Conservation (phyloP, 2,113 vertebrate genomes). For the Greenwoodochromis staneri region DNA sequence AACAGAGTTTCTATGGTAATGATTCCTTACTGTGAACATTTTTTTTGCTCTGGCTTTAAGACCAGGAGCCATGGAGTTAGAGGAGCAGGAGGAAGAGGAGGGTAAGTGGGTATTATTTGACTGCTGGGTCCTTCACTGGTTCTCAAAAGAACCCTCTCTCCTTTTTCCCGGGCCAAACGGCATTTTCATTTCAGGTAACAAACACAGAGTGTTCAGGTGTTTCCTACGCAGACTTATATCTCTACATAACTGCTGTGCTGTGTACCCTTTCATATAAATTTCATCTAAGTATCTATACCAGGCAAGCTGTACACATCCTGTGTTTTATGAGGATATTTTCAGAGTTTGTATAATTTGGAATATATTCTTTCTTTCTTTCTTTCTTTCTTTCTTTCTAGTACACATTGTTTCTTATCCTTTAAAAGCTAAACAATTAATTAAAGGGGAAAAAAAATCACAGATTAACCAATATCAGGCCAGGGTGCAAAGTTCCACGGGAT, state of each 20-base stretch:
- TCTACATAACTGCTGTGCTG: background rate
- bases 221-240: background rate
- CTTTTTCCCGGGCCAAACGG: background rate
- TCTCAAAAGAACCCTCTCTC: background rate
- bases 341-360: background rate
- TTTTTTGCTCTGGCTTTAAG: constrained; percentile 28
- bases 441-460: background rate
- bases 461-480: background rate
- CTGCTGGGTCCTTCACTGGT: background rate
- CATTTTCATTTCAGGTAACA: background rate
- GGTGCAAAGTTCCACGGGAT: background rate
- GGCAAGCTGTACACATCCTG: background rate
- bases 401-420: background rate
- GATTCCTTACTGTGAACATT: constrained; percentile 53
- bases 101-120: background rate
- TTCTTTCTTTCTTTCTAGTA: background rate
- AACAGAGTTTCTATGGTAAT: constrained; percentile 75
- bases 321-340: background rate
- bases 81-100: constrained; percentile 14
- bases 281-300: background rate
- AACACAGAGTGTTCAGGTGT: background rate
- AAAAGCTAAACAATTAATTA: background rate
- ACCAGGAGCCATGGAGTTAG: background rate
- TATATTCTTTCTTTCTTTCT: background rate
- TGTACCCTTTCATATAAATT: background rate